Percentiles rank a stretch among this genome's conserved stretches.
phyloP scores from a whole-genome alignment of 2,888 invertebrate species.

The Hypolimnas misippus region DNA sequence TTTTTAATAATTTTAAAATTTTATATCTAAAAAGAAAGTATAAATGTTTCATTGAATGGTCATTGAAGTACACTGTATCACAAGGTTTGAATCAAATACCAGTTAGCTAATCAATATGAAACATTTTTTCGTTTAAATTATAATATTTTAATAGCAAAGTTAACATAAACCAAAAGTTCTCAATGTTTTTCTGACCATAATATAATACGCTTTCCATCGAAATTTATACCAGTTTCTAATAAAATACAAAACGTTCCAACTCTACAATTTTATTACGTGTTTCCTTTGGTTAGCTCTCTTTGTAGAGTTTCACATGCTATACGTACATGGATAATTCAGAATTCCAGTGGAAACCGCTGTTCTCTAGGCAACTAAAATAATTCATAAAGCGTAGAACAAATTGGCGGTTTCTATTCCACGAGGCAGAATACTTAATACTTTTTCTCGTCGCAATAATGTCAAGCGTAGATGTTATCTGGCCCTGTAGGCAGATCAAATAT shows the following conservation, averaged over 20 bases:
- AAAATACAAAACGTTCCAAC: conserved; percentile 24
- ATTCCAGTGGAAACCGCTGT: conserved; percentile 18
- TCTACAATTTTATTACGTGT: conserved; percentile 31
- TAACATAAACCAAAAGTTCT: not conserved
- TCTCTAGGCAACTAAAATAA: conserved; percentile 39
- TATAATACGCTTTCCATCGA: not conserved
- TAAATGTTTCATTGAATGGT: too few relatives aligned
- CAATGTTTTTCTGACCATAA: not conserved
- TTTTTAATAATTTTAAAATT: too few relatives aligned
- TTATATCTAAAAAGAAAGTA: too few relatives aligned
- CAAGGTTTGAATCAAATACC: too few relatives aligned
- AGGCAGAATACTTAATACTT: conserved; percentile 46
- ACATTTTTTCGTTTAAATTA: too few relatives aligned
- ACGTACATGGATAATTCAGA: conserved; percentile 28
- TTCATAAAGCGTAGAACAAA: conserved; percentile 43
- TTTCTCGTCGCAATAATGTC: conserved; percentile 71
- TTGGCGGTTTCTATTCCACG: conserved; percentile 41
- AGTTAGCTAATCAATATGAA: too few relatives aligned
- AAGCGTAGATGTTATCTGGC: conserved; percentile 67
- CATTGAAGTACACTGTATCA: too few relatives aligned
- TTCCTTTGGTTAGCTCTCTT: conserved; percentile 24
- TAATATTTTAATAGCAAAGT: not conserved
- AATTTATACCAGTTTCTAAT: conserved; percentile 15
- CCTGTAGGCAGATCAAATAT: conserved; percentile 69
- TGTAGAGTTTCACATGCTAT: conserved; percentile 31